Evolutionary conservation across 2,113 vertebrate genomes (phyloP), one percentile per base, ranked within the genome.

Genomic region (Motacilla alba): DNA sequence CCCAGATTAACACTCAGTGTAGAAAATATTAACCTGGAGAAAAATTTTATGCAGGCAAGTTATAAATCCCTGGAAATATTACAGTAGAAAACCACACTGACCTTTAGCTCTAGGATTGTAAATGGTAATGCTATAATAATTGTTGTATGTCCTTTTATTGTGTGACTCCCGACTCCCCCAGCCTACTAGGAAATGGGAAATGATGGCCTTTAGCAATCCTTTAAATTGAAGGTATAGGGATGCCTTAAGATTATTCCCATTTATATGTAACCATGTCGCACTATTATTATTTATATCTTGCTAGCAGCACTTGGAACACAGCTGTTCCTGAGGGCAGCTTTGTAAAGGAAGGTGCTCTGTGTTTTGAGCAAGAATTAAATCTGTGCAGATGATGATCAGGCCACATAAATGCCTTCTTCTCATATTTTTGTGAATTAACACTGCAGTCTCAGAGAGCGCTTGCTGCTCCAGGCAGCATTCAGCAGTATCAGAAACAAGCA

Each of bases 41-140:
- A 95, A 92, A 84, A 63, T 46, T 77, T 92, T 89, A 91, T 81
- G 66, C 50, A 91, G 91, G 73, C 55, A 90, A 64, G 69, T 89
- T 91, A 97, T 95, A 97, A 96, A 96, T 96, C 82, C 90, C 68
- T 89, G 62, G 73, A 94, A 96, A 94, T 97, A 94, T 96, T 96
- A 94, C 87, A 94, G 89, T 94, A 90, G 83, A 78, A 97, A 95
- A 94, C 58, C 76, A 94, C 70, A 78, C 44, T 97, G 95, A 96
- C 93, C 95, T 97, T 97, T 96, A 97, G 83, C 95, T 96, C 88
- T 69, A 93, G 87, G 79, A 94, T 80, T 96, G 83, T 89, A 95
- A 96, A 94, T 96, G 72, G 87, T 96, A 97, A 97, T 97, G 82
- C 89, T 96, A 90, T 95, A 97, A 97, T 97, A 97, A 97, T 96